Evolutionary conservation across 1,140 invertebrate genomes (phyloP), one percentile per base, ranked within the genome.

Genomic region (Hydropsyche tenuis): DNA sequence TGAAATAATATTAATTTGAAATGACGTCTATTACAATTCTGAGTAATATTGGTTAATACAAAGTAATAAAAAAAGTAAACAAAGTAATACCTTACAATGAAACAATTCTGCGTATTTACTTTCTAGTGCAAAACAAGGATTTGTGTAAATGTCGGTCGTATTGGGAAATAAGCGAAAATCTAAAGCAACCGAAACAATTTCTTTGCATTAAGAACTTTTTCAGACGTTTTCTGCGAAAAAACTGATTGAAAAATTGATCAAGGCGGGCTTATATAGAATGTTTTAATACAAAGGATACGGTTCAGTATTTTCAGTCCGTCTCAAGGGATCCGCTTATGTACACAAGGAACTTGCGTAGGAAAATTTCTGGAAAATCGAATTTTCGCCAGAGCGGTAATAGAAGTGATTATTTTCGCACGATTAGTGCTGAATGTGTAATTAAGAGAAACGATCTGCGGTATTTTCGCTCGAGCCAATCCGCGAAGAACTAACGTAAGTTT

Each of bases 231-330:
- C 23, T 1, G 4, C 9, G 20, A 14, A 7, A 23, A 60, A 60
- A 25, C 22, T 60, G 56, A 60, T 60, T 60, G 56, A 60, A 60
- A 60, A 60, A 60, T 60, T 60, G 56, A 60, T 60, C 56, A 23
- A 5, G 23, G 23, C 56, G 22, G 56, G 22, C 5, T 14, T 22
- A 6, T 25, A 23, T 27, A 23, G 56, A 60, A 9, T 11, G 56
- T 20, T 60, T 25, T 23, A 53, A 7, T 23, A 18, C 22, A 4
- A n/a, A 7, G 14, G 14, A 9, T 18, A 25, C 12, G 23, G 23
- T 3, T 60, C 20, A 7, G 11, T 20, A 25, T 53, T 7, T 53
- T 20, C 16, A 20, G 48, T 53, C 18, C 18, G 14, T 53, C 48
- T 53, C n/a, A 6, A 53, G 48, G 48, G 48, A 53, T 18, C 18